phyloP scores from a whole-genome alignment of 2,888 invertebrate species.

The Synanthedon myopaeformis region DNA sequence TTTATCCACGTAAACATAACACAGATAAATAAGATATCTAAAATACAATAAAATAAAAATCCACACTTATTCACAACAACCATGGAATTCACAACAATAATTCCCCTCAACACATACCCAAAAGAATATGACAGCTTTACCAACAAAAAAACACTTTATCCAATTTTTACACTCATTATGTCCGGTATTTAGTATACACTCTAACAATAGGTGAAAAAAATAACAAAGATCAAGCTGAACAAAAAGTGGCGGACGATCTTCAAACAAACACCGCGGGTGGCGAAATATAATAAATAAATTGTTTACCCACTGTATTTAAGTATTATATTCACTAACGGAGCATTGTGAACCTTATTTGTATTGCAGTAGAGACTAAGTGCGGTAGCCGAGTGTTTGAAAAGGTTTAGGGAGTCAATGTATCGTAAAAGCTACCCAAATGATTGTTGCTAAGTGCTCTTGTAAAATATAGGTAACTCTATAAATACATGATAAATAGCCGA shows the following conservation, averaged over 20 bases:
- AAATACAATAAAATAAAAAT: too few relatives aligned
- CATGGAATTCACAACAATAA: too few relatives aligned
- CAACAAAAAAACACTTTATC: constrained; percentile 27
- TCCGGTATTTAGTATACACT: constrained; percentile 30
- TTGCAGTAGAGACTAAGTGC: not conserved
- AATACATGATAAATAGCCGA: too few relatives aligned
- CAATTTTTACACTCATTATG: constrained; percentile 44
- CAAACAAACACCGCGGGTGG: constrained; percentile 45
- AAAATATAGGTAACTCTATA: constrained; percentile 1
- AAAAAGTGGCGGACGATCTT: constrained; percentile 23
- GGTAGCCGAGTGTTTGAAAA: not conserved
- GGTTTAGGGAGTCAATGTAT: constrained; percentile 9
- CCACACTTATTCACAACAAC: too few relatives aligned
- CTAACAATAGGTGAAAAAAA: constrained; percentile 19
- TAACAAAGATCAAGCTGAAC: constrained; percentile 18
- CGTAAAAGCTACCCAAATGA: constrained; percentile 20
- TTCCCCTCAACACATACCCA: not conserved
- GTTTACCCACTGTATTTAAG: not conserved
- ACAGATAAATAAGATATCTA: too few relatives aligned
- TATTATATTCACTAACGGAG: not conserved
- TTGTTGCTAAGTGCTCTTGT: constrained; percentile 11
- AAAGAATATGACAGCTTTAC: constrained; percentile 2
- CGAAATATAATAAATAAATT: constrained; percentile 11
- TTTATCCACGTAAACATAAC: too few relatives aligned
- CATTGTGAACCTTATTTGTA: not conserved